Base-by-base conservation (phyloP, 2,113 vertebrate genomes). In the Megaceryle maxima region DNA sequence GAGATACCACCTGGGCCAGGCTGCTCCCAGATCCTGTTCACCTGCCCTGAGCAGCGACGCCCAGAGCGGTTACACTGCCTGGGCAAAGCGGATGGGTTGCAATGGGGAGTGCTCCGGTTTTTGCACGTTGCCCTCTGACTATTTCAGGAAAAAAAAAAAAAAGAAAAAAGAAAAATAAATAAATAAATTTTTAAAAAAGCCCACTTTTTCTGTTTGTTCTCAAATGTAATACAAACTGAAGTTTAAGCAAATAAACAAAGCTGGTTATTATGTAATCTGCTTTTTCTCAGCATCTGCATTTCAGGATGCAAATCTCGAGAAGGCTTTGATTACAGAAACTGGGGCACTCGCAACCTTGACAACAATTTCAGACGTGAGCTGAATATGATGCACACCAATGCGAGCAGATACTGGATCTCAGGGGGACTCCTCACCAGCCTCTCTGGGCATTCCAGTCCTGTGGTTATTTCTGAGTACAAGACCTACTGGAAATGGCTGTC, bases 71-170 rank as follows among this genome's bases (percentile, higher is more conserved):
- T 28, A 4, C 2, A 7, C 43, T 18, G 24, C 11, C 3, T 1
- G 29, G 68, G 16, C 17, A 3, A 51, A 51, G 50, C 24, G 17
- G 35, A 1, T 50, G 24, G 24, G 16, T 3, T 29, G 44, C 50
- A 11, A 7, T 0, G 0, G 60, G 72, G 56, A 51, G 7, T 0
- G 5, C 28, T 15, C 28, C 2, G 0, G 3, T 9, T 53, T 62
- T 19, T 28, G 24, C 13, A 0, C 2, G 11, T 51, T 59, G 56
- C 60, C 46, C 33, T 68, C 35, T 1, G 44, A 29, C 17, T 33
- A 0, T 46, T 75, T 21, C 0, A 0, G 33, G 16, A 5, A 16
- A 26, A 57, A 25, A 1, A 12, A 28, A 13, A 68, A 66, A 7
- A 66, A 7, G 6, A 51, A 7, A 25, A 51, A 51, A 51, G 24